Evolutionary conservation across 2,797 vertebrate genomes (phyloP).

Genomic region (Enteromius argenteus): DNA sequence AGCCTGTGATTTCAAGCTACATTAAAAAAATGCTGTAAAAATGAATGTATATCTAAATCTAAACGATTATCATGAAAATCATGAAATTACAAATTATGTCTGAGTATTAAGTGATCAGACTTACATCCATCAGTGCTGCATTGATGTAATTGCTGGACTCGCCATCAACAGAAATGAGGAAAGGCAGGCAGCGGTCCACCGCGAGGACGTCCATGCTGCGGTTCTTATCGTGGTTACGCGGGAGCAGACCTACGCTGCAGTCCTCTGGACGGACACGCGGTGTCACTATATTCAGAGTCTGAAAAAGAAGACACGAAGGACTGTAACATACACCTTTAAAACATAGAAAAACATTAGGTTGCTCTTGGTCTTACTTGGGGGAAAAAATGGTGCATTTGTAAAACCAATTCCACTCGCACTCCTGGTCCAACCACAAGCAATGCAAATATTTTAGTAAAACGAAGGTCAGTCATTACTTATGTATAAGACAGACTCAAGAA

Average conservation of each 20-base stretch:
- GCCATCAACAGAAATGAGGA: slow-evolving; percentile 96
- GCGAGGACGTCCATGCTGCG: slow-evolving; percentile 94
- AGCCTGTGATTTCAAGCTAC: neutral
- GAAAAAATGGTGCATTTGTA: neutral
- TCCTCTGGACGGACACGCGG: slow-evolving; percentile 93
- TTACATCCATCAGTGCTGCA: slow-evolving; percentile 95
- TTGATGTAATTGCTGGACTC: slow-evolving; percentile 98
- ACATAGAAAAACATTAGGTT: neutral
- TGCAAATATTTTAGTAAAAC: slow-evolving; percentile 40
- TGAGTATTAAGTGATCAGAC: slow-evolving; percentile 55
- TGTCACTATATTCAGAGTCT: slow-evolving; percentile 98
- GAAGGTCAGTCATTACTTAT: slow-evolving; percentile 55
- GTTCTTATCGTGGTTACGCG: slow-evolving; percentile 96
- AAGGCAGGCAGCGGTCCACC: slow-evolving; percentile 94
- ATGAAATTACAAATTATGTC: too few relatives aligned
- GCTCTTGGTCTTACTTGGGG: neutral
- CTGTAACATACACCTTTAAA: neutral
- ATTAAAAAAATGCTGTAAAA: neutral
- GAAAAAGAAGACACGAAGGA: slow-evolving; percentile 18
- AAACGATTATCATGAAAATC: too few relatives aligned
- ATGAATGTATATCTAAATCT: too few relatives aligned
- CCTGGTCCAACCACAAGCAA: slow-evolving; percentile 22
- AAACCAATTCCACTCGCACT: slow-evolving; percentile 18
- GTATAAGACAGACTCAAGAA: slow-evolving; percentile 47
- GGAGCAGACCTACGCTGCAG: slow-evolving; percentile 94